Evolutionary conservation across 2,113 vertebrate genomes (phyloP).

Genomic region (Marmota monax): DNA sequence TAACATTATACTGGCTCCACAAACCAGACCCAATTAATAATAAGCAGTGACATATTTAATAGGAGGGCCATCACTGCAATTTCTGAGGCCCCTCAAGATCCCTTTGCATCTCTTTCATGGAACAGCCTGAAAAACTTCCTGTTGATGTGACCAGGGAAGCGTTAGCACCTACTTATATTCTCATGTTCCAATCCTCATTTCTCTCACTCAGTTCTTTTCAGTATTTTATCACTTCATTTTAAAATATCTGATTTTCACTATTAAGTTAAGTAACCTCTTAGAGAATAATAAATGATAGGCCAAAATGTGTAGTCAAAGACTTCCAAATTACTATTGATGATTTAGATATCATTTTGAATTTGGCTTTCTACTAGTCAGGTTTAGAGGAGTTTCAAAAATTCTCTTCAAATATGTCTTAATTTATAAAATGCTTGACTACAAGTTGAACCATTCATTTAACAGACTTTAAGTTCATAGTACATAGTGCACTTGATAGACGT

Average conservation of each 20-base stretch:
- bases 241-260: background rate
- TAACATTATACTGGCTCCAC: background rate
- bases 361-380: conserved; percentile 6
- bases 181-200: background rate
- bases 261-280: background rate
- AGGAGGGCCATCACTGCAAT: background rate
- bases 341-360: background rate
- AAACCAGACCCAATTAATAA: background rate
- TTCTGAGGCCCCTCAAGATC: background rate
- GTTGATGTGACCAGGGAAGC: background rate
- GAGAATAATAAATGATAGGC: background rate
- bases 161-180: background rate
- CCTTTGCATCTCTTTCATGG: background rate
- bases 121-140: background rate
- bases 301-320: background rate
- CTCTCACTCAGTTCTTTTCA: background rate
- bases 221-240: background rate
- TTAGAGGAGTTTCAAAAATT: background rate
- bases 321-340: background rate
- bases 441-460: background rate
- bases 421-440: background rate
- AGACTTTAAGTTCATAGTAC: background rate
- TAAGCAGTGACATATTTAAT: background rate
- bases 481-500: background rate
- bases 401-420: background rate